These are phyloP conservation scores for Rugalucina vietnamica DNA, from an alignment of 2,888 invertebrate genomes.

Conservation along the genomic window DNA sequence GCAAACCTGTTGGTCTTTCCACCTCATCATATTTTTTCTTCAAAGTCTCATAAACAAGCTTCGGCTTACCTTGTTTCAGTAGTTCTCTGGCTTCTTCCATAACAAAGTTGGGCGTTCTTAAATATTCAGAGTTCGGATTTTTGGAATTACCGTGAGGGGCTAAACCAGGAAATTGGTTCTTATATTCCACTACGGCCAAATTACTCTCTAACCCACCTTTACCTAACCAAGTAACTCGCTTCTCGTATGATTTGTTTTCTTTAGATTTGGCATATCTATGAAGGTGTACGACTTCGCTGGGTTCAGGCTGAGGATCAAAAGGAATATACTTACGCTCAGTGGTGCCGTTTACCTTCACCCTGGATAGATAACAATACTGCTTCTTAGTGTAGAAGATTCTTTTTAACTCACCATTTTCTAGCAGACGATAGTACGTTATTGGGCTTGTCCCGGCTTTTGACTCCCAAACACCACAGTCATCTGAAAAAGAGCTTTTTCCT, in stretches of 20 bases:
- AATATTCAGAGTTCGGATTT: neutral
- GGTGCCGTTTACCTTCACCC: neutral
- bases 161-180: slow-evolving; percentile 29
- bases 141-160: slow-evolving; percentile 22
- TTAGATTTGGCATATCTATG: slow-evolving; percentile 29
- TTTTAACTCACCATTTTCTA: neutral
- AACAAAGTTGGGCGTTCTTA: neutral
- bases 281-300: slow-evolving; percentile 5
- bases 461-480: neutral
- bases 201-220: neutral
- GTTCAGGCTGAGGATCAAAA: slow-evolving; percentile 21
- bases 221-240: neutral
- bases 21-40: slow-evolving; percentile 25
- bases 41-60: neutral
- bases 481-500: neutral
- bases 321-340: neutral
- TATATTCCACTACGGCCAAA: slow-evolving; percentile 18
- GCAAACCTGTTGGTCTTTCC: neutral
- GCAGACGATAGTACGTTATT: neutral
- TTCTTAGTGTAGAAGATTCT: neutral
- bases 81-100: neutral
- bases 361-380: neutral
- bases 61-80: neutral
- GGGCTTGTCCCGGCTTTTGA: neutral
- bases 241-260: neutral